Evolutionary conservation across 2,113 vertebrate species (phyloP).

Genomic region (Crotalus helleri): DNA sequence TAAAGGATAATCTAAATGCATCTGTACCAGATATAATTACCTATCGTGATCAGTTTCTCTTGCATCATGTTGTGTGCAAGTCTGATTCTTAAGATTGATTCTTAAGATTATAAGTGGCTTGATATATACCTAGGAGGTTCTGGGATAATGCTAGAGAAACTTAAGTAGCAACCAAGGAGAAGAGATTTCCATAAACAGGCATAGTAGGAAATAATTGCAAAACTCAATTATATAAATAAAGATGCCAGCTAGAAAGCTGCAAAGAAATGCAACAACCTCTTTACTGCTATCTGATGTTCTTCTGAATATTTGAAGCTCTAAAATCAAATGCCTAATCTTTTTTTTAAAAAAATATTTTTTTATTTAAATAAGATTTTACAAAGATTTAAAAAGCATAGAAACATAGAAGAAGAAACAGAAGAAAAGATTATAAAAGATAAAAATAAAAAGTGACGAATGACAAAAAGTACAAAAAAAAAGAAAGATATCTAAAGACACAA

Average conservation of each 20-base stretch:
- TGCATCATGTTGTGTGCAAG: not conserved
- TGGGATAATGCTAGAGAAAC: not conserved
- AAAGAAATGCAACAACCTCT: not conserved
- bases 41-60: too few relatives aligned
- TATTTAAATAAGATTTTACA: not conserved
- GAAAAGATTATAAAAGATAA: not conserved
- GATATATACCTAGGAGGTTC: not conserved
- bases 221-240: not conserved
- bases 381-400: not conserved
- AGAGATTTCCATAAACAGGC: not conserved
- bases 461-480: not conserved
- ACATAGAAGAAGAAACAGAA: not conserved
- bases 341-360: not conserved
- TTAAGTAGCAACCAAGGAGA: not conserved
- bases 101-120: not conserved
- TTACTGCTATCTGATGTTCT: not conserved
- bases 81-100: not conserved
- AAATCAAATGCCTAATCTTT: not conserved
- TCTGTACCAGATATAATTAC: not conserved
- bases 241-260: not conserved
- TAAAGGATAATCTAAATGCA: not conserved
- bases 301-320: not conserved
- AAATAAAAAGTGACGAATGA: not conserved
- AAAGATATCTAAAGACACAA: not conserved
- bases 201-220: not conserved